These are phyloP conservation scores for Cepaea hortensis DNA, from an alignment of 2,888 invertebrate species.

Conservation along the genomic window DNA sequence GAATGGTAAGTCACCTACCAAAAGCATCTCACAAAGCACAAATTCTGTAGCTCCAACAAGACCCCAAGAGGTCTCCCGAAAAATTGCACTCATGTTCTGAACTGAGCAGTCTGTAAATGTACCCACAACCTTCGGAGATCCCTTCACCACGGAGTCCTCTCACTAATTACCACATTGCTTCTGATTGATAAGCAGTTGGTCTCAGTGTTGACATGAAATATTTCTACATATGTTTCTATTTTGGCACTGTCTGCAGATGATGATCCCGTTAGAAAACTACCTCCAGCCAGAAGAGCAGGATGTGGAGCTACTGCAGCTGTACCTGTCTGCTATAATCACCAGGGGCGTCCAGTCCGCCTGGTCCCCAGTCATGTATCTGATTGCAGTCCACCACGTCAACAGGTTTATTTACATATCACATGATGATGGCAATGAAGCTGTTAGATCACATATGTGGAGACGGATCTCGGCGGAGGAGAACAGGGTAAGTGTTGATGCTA, in stretches of 20 bases:
- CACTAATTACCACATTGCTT: no score
- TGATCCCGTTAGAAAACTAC: conserved; percentile 83
- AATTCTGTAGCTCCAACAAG: no score
- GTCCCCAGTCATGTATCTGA: conserved; percentile 72
- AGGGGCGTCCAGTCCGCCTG: conserved; percentile 61
- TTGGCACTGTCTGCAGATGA: conserved; percentile 76
- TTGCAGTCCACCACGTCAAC: conserved; percentile 75
- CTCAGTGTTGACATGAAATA: no score
- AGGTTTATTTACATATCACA: conserved; percentile 71
- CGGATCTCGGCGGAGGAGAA: conserved; percentile 53
- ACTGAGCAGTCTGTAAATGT: no score
- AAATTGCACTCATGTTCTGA: no score
- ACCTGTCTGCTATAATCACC: conserved; percentile 76
- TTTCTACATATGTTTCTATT: no score
- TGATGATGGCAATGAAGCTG: conserved; percentile 56
- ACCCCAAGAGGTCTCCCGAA: no score
- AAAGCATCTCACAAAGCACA: no score
- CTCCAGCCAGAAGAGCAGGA: conserved; percentile 87
- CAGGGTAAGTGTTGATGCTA: conserved; percentile 54
- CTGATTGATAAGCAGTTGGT: no score
- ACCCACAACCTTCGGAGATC: no score
- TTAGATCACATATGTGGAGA: conserved; percentile 60
- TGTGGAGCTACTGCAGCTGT: conserved; percentile 85
- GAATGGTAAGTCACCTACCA: no score
- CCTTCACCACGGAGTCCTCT: no score